Evolutionary conservation across 2,888 invertebrate genomes (phyloP).

Genomic region (Iselma pallidipennis): DNA sequence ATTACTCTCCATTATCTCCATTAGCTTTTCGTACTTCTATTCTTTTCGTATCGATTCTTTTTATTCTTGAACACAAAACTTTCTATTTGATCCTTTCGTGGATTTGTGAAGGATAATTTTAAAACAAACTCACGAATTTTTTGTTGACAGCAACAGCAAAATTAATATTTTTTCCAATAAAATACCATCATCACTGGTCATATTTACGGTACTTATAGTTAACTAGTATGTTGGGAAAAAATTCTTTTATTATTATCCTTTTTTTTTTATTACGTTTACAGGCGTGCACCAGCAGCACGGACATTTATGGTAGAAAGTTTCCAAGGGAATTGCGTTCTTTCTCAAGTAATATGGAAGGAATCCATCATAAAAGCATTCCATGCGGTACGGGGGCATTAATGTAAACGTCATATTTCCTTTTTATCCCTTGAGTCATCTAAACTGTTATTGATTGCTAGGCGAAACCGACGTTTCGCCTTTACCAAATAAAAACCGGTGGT

Average conservation of each 20-base stretch:
- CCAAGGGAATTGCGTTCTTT: constrained; percentile 44
- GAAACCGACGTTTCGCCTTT: constrained; percentile 20
- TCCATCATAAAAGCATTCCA: constrained; percentile 51
- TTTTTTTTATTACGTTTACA: constrained; percentile 39
- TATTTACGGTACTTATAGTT: no score
- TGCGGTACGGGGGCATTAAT: constrained; percentile 46
- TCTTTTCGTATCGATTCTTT: no score
- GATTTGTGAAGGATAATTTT: no score
- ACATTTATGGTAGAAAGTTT: constrained; percentile 45
- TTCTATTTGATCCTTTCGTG: no score
- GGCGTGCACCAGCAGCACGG: constrained; percentile 19
- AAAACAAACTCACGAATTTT: no score
- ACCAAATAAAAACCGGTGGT: constrained; percentile 3
- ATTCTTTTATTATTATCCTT: not conserved
- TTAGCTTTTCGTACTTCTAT: not conserved
- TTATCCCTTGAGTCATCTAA: constrained; percentile 46
- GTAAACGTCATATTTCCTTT: constrained; percentile 50
- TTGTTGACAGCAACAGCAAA: no score
- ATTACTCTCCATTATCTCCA: not conserved
- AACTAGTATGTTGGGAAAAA: not conserved
- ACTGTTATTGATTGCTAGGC: constrained; percentile 44
- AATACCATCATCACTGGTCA: no score
- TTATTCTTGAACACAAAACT: no score
- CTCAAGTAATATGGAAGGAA: constrained; percentile 44
- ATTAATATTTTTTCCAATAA: no score